Base-by-base conservation (phyloP, 1,140 invertebrate species). In the Acromyrmex heyeri region DNA sequence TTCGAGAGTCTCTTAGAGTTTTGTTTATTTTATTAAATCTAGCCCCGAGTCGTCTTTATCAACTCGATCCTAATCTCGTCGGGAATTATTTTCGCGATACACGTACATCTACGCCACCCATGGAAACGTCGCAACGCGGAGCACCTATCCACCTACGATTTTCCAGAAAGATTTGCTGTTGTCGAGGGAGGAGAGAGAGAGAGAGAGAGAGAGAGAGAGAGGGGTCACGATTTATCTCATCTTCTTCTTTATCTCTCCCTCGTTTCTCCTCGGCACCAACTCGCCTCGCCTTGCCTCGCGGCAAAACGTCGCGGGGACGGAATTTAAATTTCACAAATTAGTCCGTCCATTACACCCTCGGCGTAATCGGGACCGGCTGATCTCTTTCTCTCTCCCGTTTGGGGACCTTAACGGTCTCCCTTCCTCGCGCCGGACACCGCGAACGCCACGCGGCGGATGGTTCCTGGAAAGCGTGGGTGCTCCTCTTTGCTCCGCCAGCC, bases 251-350 rank as follows among this genome's bases (percentile, higher is more conserved):
- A 67, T 67, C 34, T 53, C 18, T n/a, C 44, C 14, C 30, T 14
- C 50, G 50, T 16, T n/a, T 10, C 67, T 65, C 53, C 75, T 38
- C 62, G 76, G 69, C 86, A 50, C 27, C 21, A 64, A 50, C 57
- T 61, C 70, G 62, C 64, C 57, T 78, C 88, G 88, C 83, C 86
- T 90, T 53, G 77, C 69, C 76, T 82, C 88, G 91, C 87, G 91
- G 87, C 90, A 91, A 94, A 92, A 93, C 90, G 89, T 92, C 91
- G 38, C 38, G 91, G 92, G 91, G 91, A 91, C 92, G 94, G 94
- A 95, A 95, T 95, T 95, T 95, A 94, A 95, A 95, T 95, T 94
- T 95, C 94, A 91, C 94, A 95, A 95, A 95, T 95, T 95, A 95
- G 94, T 95, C 93, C 91, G 92, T 94, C 94, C 94, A 95, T 95